phyloP scores from a whole-genome alignment of 2,888 invertebrate genomes.

The Neelides folsomi region DNA sequence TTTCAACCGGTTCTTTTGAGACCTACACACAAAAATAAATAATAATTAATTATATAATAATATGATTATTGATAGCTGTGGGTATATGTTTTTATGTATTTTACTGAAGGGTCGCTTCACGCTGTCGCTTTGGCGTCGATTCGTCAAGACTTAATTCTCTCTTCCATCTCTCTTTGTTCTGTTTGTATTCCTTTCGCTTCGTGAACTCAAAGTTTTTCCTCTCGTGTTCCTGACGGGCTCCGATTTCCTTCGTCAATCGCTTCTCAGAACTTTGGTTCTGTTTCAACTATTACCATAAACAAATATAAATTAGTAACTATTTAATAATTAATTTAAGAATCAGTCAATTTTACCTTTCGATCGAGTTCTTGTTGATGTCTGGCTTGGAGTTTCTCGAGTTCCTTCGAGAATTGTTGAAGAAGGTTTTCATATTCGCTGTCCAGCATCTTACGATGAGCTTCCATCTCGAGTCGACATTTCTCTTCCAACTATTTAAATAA shows the following conservation, averaged over 20 bases:
- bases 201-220: constrained; percentile 79
- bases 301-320: neutral
- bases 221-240: constrained; percentile 76
- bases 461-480: constrained; percentile 90
- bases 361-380: constrained; percentile 42
- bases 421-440: constrained; percentile 94
- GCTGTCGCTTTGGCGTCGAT: constrained; percentile 76
- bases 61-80: constrained; percentile 4
- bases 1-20: constrained; percentile 81
- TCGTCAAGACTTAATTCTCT: constrained; percentile 81
- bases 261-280: constrained; percentile 79
- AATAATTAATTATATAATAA: neutral
- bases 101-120: constrained; percentile 75
- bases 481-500: constrained; percentile 57
- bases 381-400: constrained; percentile 75
- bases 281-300: constrained; percentile 51
- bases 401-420: constrained; percentile 78
- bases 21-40: constrained; percentile 39
- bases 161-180: constrained; percentile 93
- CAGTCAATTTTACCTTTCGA: constrained; percentile 38
- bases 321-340: neutral
- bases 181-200: constrained; percentile 87
- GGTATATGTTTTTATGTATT: constrained; percentile 33
- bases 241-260: constrained; percentile 83
- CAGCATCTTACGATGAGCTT: constrained; percentile 82